phyloP scores from a whole-genome alignment of 2,797 vertebrate genomes.

The Varecia variegata region DNA sequence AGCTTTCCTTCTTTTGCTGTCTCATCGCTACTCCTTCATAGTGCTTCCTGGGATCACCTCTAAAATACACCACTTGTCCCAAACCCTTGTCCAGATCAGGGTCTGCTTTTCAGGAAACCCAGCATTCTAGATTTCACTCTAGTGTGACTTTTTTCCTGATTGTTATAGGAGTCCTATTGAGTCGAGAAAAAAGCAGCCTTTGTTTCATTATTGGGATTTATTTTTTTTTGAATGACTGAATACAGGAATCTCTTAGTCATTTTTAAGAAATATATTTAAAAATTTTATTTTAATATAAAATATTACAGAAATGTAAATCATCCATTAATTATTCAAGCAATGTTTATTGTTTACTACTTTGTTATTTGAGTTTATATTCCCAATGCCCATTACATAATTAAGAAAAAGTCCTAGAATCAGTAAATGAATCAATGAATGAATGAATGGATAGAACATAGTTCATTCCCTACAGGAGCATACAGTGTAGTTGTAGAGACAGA shows the following conservation, averaged over 20 bases:
- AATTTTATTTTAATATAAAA: not conserved
- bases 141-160: not conserved
- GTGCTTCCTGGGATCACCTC: not conserved
- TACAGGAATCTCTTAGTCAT: not conserved
- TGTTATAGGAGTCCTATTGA: not conserved
- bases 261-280: not conserved
- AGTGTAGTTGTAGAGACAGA: not conserved
- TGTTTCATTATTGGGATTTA: not conserved
- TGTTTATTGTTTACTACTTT: not conserved
- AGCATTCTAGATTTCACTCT: not conserved
- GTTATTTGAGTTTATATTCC: not conserved
- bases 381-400: not conserved
- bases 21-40: not conserved
- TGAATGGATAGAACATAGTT: not conserved
- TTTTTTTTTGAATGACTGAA: not conserved
- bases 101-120: not conserved
- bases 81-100: not conserved
- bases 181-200: not conserved
- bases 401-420: not conserved
- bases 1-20: not conserved
- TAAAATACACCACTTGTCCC: not conserved
- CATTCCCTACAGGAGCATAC: not conserved
- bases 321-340: not conserved
- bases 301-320: not conserved
- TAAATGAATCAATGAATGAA: not conserved